Evolutionary conservation across 2,888 invertebrate genomes (phyloP).

Genomic region (Autographa pulchrina): DNA sequence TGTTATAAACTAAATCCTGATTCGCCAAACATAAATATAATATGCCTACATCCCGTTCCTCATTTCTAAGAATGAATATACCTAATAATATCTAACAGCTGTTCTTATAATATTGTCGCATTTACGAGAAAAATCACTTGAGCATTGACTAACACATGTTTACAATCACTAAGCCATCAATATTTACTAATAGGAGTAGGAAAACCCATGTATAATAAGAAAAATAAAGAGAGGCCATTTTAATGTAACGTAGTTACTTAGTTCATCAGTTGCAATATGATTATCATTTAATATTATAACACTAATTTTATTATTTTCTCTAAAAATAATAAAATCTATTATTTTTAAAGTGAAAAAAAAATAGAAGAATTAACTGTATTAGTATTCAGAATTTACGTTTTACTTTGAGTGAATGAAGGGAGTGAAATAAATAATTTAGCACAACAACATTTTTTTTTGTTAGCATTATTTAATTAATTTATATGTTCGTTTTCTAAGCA

Average conservation of each 20-base stretch:
- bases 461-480: too few relatives aligned
- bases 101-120: slow-evolving; percentile 6
- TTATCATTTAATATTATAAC: too few relatives aligned
- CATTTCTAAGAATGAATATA: not conserved
- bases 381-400: too few relatives aligned
- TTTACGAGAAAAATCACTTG: slow-evolving; percentile 28
- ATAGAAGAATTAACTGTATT: too few relatives aligned
- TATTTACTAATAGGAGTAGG: not conserved
- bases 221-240: not conserved
- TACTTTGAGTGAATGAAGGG: too few relatives aligned
- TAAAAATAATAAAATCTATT: too few relatives aligned
- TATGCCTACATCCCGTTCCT: not conserved
- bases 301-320: too few relatives aligned
- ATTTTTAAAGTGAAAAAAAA: too few relatives aligned
- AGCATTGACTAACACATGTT: not conserved
- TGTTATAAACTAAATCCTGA: slow-evolving; percentile 2
- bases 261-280: too few relatives aligned
- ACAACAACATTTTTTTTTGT: too few relatives aligned
- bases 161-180: not conserved
- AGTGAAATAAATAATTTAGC: too few relatives aligned
- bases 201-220: not conserved
- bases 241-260: not conserved
- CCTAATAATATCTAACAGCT: not conserved
- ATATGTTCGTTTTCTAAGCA: too few relatives aligned
- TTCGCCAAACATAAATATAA: not conserved